A percentile compares a stretch with the other conserved stretches of the same genome.
phyloP scores from a whole-genome alignment of 2,113 vertebrate genomes.

The Pangasianodon hypophthalmus region DNA sequence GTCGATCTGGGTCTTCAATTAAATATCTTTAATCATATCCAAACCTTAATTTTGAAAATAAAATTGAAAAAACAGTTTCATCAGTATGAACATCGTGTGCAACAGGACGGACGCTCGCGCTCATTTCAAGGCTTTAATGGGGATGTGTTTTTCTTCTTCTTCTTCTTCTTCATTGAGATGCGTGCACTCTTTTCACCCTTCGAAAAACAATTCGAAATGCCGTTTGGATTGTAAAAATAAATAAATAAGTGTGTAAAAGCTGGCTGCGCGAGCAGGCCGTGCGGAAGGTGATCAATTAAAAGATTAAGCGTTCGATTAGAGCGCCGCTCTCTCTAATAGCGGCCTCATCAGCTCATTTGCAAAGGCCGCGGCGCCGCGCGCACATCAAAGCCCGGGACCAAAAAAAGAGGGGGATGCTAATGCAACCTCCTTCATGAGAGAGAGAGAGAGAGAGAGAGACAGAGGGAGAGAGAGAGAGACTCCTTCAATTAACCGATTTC shows the following conservation, averaged over 20 bases:
- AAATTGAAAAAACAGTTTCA: too few relatives aligned
- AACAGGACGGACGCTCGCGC: not conserved
- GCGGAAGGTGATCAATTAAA: conserved; percentile 97
- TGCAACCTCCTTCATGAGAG: conserved; percentile 92
- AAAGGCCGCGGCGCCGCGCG: conserved; percentile 80
- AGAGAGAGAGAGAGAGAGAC: conserved; percentile 70
- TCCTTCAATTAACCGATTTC: conserved; percentile 99
- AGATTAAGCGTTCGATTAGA: conserved; percentile 95
- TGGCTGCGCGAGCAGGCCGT: conserved; percentile 68
- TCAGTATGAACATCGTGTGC: not conserved
- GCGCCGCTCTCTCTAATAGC: conserved; percentile 86
- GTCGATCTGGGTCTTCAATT: not conserved
- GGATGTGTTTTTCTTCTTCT: not conserved
- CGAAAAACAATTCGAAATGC: conserved; percentile 66
- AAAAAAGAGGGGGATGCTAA: conserved; percentile 89
- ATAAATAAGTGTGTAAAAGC: conserved; percentile 47
- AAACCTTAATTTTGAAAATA: not conserved
- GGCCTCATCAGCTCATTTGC: conserved; percentile 98
- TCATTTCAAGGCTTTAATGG: not conserved
- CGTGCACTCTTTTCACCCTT: conserved; percentile 53
- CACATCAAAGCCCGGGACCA: conserved; percentile 94
- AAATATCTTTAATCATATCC: not conserved
- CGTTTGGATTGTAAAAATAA: conserved; percentile 67
- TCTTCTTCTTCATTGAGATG: not conserved
- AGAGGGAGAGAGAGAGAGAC: conserved; percentile 78